phyloP scores from a whole-genome alignment of 2,888 invertebrate species.

The Panopea generosa region DNA sequence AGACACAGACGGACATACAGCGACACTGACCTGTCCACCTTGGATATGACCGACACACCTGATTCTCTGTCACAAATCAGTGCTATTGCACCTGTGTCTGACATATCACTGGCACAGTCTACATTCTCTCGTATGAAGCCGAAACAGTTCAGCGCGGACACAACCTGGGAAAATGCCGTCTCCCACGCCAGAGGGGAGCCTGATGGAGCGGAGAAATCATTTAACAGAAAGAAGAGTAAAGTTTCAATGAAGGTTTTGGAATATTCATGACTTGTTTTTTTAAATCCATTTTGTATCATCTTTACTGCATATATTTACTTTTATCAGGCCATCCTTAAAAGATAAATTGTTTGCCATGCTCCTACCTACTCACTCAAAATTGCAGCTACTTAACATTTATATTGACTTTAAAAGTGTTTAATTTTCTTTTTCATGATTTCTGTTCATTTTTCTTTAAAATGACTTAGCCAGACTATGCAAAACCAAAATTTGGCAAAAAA shows the following conservation, averaged over 20 bases:
- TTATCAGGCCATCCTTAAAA: no score
- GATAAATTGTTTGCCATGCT: no score
- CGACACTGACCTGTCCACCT: slow-evolving; percentile 63
- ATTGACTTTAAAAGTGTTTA: no score
- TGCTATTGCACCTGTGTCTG: slow-evolving; percentile 74
- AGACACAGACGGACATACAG: slow-evolving; percentile 46
- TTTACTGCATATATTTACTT: no score
- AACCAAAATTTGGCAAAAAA: no score
- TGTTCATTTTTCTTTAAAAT: no score
- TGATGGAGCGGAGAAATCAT: slow-evolving; percentile 80
- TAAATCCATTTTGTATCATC: no score
- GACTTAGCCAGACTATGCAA: no score
- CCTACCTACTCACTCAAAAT: no score
- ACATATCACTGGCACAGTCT: slow-evolving; percentile 65
- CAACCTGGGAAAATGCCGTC: slow-evolving; percentile 80
- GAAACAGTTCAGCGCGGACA: slow-evolving; percentile 60
- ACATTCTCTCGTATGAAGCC: slow-evolving; percentile 63
- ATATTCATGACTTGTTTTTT: no score
- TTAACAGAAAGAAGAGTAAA: slow-evolving; percentile 67
- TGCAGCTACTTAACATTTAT: no score
- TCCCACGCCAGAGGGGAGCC: slow-evolving; percentile 79
- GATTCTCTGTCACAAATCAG: slow-evolving; percentile 79
- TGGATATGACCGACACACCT: slow-evolving; percentile 73
- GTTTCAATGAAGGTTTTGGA: slow-evolving; percentile 34
- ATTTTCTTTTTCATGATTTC: no score